Conservation (phyloP, 2,797 vertebrate genomes). For the Pelobates cultripes region DNA sequence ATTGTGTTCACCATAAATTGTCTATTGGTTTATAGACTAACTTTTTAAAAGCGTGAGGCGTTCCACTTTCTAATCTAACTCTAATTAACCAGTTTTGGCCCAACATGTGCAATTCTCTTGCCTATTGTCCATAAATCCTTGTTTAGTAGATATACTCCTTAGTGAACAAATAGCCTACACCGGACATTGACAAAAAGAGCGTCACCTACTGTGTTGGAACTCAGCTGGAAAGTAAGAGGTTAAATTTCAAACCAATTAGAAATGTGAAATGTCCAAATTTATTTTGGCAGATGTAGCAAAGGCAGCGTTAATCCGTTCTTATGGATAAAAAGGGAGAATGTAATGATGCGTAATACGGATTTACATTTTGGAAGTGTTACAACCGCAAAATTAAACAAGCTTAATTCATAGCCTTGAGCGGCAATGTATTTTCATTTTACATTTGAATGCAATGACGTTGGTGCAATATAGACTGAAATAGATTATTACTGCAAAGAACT, state of each 20-base stretch:
- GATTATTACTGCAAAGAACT: background rate
- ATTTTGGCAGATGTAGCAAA: background rate
- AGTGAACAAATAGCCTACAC: too few species aligned
- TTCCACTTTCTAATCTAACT: too few species aligned
- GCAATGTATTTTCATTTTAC: background rate
- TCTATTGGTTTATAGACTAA: too few species aligned
- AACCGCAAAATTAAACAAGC: background rate
- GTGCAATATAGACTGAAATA: too few species aligned
- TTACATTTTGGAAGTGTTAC: background rate
- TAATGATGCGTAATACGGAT: background rate
- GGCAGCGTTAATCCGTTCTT: background rate
- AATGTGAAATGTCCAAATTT: background rate
- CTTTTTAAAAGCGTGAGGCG: too few species aligned
- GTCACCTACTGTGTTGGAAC: too few species aligned
- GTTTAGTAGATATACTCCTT: too few species aligned
- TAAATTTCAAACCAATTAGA: background rate
- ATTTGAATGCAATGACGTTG: background rate
- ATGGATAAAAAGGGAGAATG: background rate
- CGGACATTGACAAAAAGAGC: too few species aligned
- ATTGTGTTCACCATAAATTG: too few species aligned
- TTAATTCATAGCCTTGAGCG: background rate
- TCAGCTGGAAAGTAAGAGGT: background rate
- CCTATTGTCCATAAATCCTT: too few species aligned
- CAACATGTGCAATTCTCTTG: too few species aligned
- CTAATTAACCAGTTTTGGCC: too few species aligned